A percentile compares a stretch with the other conserved stretches of the same genome.
Conservation (phyloP, 2,888 invertebrate species). For the Standfussiana lucernea region DNA sequence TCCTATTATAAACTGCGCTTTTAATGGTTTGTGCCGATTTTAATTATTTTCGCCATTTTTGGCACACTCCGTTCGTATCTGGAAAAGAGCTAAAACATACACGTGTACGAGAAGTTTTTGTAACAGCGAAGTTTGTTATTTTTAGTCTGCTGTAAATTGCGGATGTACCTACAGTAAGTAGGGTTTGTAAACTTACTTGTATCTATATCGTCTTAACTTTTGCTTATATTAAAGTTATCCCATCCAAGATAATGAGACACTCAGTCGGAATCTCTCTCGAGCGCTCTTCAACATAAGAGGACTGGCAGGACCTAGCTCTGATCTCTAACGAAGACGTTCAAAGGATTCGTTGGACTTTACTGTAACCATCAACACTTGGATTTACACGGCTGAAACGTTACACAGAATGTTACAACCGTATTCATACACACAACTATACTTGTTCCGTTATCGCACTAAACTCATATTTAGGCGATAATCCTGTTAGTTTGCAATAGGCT, state of each 20-base stretch:
- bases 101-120: conserved; percentile 30
- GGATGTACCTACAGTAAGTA: neutral
- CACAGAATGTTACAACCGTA: conserved; percentile 51
- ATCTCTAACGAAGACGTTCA: conserved; percentile 78
- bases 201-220: conserved; percentile 12
- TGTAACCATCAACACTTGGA: conserved; percentile 59
- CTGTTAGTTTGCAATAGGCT: conserved; percentile 86
- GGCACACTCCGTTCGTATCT: conserved; percentile 72
- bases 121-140: conserved; percentile 33
- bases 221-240: conserved; percentile 60
- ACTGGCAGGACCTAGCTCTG: conserved; percentile 66
- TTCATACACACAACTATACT: conserved; percentile 74
- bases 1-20: conserved; percentile 90
- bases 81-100: conserved; percentile 39
- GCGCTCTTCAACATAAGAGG: conserved; percentile 69
- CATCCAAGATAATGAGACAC: conserved; percentile 73
- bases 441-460: conserved; percentile 80
- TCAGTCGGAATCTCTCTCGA: conserved; percentile 67
- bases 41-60: conserved; percentile 87
- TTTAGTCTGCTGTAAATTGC: conserved; percentile 1
- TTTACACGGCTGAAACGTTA: conserved; percentile 61
- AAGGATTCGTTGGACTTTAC: conserved; percentile 63
- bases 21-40: conserved; percentile 89
- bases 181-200: conserved; percentile 21
- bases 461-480: conserved; percentile 87